Percentiles rank a stretch among this genome's conserved stretches.
These are phyloP conservation scores for Gymnothorax javanicus DNA, from an alignment of 2,797 vertebrate species.

Conservation along the genomic window DNA sequence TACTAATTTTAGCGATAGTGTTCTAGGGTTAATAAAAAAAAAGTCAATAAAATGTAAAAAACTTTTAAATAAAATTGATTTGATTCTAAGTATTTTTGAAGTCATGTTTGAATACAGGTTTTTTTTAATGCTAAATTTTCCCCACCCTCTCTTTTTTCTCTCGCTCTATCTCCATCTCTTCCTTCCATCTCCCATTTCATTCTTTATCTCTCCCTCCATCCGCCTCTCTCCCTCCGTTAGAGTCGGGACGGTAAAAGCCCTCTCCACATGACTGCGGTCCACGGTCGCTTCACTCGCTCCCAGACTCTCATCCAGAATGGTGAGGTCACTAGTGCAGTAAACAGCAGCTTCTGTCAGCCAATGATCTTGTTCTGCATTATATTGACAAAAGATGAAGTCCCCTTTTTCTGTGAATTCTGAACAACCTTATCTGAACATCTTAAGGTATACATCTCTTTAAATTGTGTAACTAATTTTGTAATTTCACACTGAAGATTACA, in stretches of 20 bases:
- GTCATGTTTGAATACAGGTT: too few species aligned
- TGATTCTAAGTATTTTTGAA: too few species aligned
- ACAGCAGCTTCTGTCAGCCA: neutral
- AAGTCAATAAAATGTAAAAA: too few species aligned
- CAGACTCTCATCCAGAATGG: constrained; percentile 97
- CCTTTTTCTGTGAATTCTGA: too few species aligned
- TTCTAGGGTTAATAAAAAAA: too few species aligned
- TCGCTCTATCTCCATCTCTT: neutral
- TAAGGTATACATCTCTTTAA: too few species aligned
- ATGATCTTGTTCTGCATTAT: neutral
- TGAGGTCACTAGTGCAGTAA: constrained; percentile 57
- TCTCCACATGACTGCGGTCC: constrained; percentile 93
- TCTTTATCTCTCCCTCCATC: neutral
- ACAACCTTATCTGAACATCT: too few species aligned
- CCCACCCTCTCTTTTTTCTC: neutral
- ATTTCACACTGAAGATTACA: too few species aligned
- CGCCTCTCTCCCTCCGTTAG: constrained; percentile 59
- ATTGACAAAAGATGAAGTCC: too few species aligned
- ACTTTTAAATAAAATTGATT: too few species aligned
- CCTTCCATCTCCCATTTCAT: neutral
- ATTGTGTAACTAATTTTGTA: too few species aligned
- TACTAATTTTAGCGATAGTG: too few species aligned
- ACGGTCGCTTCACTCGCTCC: constrained; percentile 91
- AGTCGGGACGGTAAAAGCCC: constrained; percentile 97
- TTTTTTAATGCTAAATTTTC: neutral